Percentiles rank a stretch among this genome's conserved stretches.
These are phyloP conservation scores for Microtus montanus DNA, from an alignment of 2,113 vertebrate genomes.

Conservation along the genomic window DNA sequence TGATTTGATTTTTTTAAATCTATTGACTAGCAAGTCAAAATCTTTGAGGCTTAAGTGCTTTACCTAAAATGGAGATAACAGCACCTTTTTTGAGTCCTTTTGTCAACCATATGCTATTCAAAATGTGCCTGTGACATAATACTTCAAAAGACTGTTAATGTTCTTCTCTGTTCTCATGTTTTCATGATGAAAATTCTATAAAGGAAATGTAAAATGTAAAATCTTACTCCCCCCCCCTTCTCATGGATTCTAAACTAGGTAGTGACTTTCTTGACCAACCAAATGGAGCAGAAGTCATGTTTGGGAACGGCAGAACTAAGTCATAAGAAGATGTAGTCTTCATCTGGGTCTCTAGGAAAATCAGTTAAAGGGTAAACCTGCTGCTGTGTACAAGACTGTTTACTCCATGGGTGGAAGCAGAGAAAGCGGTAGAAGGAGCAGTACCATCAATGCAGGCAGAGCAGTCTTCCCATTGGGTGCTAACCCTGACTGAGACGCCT, in stretches of 20 bases:
- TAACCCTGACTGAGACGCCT: neutral
- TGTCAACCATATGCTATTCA: neutral
- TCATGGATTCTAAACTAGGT: neutral
- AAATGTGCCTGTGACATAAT: neutral
- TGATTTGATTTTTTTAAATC: neutral
- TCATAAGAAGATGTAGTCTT: neutral
- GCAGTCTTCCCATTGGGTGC: neutral
- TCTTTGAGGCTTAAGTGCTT: neutral
- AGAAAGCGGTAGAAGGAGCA: too few species aligned
- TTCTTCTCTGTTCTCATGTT: neutral
- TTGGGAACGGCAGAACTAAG: neutral
- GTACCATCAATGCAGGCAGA: neutral
- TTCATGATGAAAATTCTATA: neutral
- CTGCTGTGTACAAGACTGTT: neutral
- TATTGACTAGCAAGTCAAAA: neutral
- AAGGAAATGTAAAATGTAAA: conserved; percentile 26
- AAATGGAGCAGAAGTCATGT: neutral
- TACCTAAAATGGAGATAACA: neutral
- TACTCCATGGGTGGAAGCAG: neutral
- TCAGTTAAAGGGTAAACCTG: neutral
- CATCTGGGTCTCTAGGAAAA: neutral
- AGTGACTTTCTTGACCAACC: neutral
- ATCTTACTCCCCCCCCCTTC: neutral
- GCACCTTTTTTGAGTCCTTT: neutral
- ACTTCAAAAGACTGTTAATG: neutral